phyloP scores from a whole-genome alignment of 23 tunicate genomes.

The Halocynthia roretzi region DNA sequence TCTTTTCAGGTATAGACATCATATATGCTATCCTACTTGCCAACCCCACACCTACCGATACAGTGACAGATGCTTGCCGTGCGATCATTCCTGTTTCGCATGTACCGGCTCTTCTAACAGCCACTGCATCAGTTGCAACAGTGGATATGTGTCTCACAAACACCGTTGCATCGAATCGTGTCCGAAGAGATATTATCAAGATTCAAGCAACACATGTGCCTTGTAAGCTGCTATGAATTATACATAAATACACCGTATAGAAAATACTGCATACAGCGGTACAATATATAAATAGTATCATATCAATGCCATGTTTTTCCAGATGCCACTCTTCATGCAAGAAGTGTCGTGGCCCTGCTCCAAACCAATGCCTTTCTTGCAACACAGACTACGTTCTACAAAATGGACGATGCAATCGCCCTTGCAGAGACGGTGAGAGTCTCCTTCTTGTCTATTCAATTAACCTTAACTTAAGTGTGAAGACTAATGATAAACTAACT shows the following conservation, averaged over 20 bases:
- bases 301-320: neutral
- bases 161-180: constrained; percentile 39
- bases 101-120: constrained; percentile 41
- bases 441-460: neutral
- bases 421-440: constrained; percentile 59
- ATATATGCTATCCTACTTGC: constrained; percentile 54
- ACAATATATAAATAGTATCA: neutral
- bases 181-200: constrained; percentile 32
- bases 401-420: constrained; percentile 41
- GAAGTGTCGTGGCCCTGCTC: constrained; percentile 48
- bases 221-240: constrained; percentile 24
- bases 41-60: constrained; percentile 34
- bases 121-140: constrained; percentile 48
- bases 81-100: constrained; percentile 13
- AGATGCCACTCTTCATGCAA: constrained; percentile 63
- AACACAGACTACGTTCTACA: constrained; percentile 5
- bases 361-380: constrained; percentile 47
- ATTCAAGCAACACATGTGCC: constrained; percentile 30
- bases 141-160: no score
- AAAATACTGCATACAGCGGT: neutral
- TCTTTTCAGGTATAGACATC: constrained; percentile 27
- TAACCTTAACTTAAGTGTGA: neutral
- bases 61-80: constrained; percentile 23
- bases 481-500: neutral
- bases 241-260: neutral